These are phyloP conservation scores for Oscheius myriophilus DNA, from an alignment of 2,888 invertebrate species.

Conservation along the genomic window DNA sequence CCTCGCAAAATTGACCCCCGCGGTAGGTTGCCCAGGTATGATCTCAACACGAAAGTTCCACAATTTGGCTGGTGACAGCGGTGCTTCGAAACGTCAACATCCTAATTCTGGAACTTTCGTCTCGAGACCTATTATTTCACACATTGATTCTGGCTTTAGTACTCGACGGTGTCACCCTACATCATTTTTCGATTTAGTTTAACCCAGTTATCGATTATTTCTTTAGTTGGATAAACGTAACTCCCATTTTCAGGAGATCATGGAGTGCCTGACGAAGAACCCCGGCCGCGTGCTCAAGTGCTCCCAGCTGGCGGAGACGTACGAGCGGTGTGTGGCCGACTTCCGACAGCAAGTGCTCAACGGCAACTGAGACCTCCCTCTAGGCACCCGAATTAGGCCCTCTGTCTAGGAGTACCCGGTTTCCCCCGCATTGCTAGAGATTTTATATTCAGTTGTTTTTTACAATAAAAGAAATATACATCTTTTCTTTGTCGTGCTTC, in stretches of 20 bases:
- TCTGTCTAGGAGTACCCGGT: slow-evolving; percentile 1
- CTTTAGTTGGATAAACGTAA: too few relatives aligned
- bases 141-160: too few relatives aligned
- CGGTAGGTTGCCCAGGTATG: too few relatives aligned
- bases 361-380: slow-evolving; percentile 38
- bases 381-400: slow-evolving; percentile 5
- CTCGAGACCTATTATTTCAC: too few relatives aligned
- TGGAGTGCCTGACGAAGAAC: slow-evolving; percentile 60
- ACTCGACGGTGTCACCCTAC: too few relatives aligned
- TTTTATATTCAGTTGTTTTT: neutral
- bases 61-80: too few relatives aligned
- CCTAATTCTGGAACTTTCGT: too few relatives aligned
- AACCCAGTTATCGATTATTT: too few relatives aligned
- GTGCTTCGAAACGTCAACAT: too few relatives aligned
- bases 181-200: too few relatives aligned
- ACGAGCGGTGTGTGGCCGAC: slow-evolving; percentile 60
- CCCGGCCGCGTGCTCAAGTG: slow-evolving; percentile 62
- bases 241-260: slow-evolving; percentile 53
- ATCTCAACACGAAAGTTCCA: too few relatives aligned
- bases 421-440: slow-evolving; percentile 1
- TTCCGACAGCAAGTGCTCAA: slow-evolving; percentile 63
- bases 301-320: slow-evolving; percentile 55
- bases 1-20: too few relatives aligned
- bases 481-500: neutral
- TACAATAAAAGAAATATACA: neutral